Conservation (phyloP, 2,113 vertebrate genomes). For the Ochotona princeps region DNA sequence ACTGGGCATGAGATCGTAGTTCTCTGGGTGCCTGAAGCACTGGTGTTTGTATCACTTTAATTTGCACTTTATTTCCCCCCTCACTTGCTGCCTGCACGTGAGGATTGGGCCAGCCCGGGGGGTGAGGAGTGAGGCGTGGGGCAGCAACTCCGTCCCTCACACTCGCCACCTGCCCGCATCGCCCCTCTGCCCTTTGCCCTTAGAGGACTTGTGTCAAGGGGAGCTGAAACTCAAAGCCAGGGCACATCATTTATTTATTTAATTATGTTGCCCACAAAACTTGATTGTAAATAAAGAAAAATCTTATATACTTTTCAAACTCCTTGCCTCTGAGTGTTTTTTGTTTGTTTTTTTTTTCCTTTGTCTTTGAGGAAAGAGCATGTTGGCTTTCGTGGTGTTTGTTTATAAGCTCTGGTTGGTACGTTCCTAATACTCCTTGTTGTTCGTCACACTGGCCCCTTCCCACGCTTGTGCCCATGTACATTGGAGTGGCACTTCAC, state of each 20-base stretch:
- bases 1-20: conserved; percentile 40
- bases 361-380: background rate
- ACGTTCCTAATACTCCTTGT: background rate
- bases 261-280: conserved; percentile 86
- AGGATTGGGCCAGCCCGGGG: conserved; percentile 36
- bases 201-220: conserved; percentile 67
- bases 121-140: background rate
- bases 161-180: background rate
- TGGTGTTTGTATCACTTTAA: conserved; percentile 79
- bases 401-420: background rate
- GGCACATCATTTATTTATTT: conserved; percentile 87
- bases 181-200: conserved; percentile 15
- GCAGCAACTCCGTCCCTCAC: background rate
- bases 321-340: conserved; percentile 49
- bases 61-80: conserved; percentile 89
- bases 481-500: no score
- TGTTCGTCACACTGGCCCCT: background rate
- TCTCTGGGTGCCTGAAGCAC: conserved; percentile 76
- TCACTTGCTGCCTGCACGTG: conserved; percentile 54
- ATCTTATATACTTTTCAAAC: conserved; percentile 83
- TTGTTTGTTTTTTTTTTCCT: conserved; percentile 3
- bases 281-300: conserved; percentile 88
- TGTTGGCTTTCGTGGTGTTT: background rate
- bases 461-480: background rate
- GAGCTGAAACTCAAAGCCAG: conserved; percentile 71